Evolutionary conservation across 2,113 vertebrate species (phyloP), one percentile per base, ranked within the genome.

Genomic region (Takifugu bimaculatus): DNA sequence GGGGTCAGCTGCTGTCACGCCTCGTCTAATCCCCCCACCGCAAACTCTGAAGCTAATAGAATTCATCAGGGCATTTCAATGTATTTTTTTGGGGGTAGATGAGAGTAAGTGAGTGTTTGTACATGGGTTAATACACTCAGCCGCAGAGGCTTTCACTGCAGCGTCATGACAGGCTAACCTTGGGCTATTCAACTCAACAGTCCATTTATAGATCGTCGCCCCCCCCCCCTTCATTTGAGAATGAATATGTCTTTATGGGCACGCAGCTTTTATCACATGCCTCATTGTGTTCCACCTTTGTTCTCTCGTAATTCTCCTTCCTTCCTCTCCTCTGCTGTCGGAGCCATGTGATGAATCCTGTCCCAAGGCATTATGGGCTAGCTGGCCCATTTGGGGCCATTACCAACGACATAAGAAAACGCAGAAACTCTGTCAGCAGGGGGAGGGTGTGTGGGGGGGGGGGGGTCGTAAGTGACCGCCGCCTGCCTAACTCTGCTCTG

Each of bases 171-270:
- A 83, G 72, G 81, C 84, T 90, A 88, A 89, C 88, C 84, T 74
- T 80, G 86, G 87, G 90, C 90, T 91, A 85, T 92, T 90, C 86
- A 91, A 88, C 87, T 89, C 82, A 77, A 87, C 83, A 71, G 87
- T 80, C 81, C 68, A 80, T 91, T 92, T 87, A 88, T 84, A 82
- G 86, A 89, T 91, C 68, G 75, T 27, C 43, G 59, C 89, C 65
- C 82, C 78, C 69, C 82, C 78, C 71, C 78, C 68, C 82, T 77
- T 70, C 61, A 79, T 93, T 90, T 92, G 87, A 80, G 82, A 85
- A 83, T 87, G 88, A 91, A 88, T 89, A 90, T 83, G 70, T 89
- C 81, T 91, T 89, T 89, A 91, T 89, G 77, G 87, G 81, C 77
- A 49, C 55, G 49, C 51, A 67, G 77, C 60, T 70, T 75, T 72